Percentiles rank a stretch among this genome's conserved stretches.
phyloP scores from a whole-genome alignment of 2,797 vertebrate species.

The Anabacerthia variegaticeps region DNA sequence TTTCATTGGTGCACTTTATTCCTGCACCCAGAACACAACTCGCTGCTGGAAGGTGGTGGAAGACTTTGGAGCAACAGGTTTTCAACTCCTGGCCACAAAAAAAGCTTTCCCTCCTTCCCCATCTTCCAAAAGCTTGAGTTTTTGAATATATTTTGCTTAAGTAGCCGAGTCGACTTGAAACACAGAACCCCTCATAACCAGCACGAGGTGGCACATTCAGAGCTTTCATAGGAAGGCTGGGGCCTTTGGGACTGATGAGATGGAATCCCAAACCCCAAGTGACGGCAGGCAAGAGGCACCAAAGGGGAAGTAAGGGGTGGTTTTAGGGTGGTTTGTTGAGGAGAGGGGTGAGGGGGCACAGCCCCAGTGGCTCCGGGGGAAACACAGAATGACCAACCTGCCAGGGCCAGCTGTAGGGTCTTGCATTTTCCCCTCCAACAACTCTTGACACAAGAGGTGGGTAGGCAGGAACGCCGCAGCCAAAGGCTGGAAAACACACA shows the following conservation, averaged over 20 bases:
- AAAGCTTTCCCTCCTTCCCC: neutral
- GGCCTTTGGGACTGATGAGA: neutral
- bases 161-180: neutral
- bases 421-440: slow-evolving; percentile 82
- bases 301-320: neutral
- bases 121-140: neutral
- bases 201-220: neutral
- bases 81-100: neutral
- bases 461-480: slow-evolving; percentile 80
- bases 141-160: neutral
- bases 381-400: slow-evolving; percentile 77
- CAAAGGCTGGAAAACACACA: slow-evolving; percentile 76
- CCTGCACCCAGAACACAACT: neutral
- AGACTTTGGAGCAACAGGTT: neutral
- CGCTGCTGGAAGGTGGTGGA: neutral
- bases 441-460: slow-evolving; percentile 75
- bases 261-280: neutral
- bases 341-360: neutral
- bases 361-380: neutral
- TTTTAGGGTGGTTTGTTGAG: neutral
- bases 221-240: neutral
- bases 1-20: neutral
- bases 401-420: slow-evolving; percentile 89
- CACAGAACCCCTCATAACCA: neutral
- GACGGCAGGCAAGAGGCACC: neutral